These are phyloP conservation scores for Phalacrocorax carbo DNA, from an alignment of 2,113 vertebrate genomes.

Conservation along the genomic window DNA sequence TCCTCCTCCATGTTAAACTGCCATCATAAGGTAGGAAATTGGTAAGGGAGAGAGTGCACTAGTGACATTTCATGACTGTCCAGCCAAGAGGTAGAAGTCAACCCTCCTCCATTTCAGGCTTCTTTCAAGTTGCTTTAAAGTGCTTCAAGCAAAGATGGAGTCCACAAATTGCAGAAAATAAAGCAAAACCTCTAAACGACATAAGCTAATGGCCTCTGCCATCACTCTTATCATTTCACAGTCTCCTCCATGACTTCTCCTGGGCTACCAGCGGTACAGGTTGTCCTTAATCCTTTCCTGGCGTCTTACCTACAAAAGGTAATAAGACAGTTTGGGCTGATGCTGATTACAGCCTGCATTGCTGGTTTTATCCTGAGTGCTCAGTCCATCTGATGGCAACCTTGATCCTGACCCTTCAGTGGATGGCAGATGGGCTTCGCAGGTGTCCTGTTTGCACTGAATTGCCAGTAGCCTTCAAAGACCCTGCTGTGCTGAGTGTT, in stretches of 20 bases:
- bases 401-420: neutral
- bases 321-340: neutral
- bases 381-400: rapidly evolving
- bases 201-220: neutral
- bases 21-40: neutral
- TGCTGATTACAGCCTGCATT: no score
- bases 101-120: neutral
- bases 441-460: neutral
- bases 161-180: neutral
- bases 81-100: neutral
- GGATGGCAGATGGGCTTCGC: neutral
- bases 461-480: neutral
- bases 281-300: neutral
- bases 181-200: neutral
- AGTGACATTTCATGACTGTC: neutral
- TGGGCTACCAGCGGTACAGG: neutral
- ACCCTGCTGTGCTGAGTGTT: neutral
- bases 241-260: neutral
- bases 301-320: neutral
- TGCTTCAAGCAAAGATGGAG: neutral
- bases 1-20: neutral
- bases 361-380: neutral
- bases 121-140: neutral
- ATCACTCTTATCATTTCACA: neutral
- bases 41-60: neutral